phyloP scores from a whole-genome alignment of 1,140 invertebrate species.

The Drosophila fuyamai region DNA sequence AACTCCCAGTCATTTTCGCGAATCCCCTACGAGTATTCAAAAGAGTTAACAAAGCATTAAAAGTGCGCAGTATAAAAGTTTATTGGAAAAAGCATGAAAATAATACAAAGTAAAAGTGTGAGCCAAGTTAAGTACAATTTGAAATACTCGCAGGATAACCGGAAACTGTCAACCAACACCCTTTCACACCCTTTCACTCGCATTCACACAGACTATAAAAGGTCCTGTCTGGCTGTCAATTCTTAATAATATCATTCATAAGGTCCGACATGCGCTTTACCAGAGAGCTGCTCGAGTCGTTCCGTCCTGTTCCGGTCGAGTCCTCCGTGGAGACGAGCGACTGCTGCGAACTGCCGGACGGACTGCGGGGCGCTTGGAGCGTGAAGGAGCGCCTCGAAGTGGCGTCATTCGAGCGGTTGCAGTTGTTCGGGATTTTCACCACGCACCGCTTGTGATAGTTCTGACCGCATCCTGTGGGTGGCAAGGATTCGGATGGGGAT shows the following conservation, averaged over 20 bases:
- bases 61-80: slow-evolving; percentile 47
- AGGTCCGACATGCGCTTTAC: slow-evolving; percentile 85
- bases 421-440: slow-evolving; percentile 99
- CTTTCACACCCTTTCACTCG: slow-evolving; percentile 10
- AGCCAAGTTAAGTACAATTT: slow-evolving; percentile 54
- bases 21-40: slow-evolving; percentile 66
- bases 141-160: slow-evolving; percentile 59
- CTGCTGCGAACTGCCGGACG: slow-evolving; percentile 87
- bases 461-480: slow-evolving; percentile 93
- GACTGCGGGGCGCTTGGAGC: slow-evolving; percentile 89
- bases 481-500: slow-evolving; percentile 8
- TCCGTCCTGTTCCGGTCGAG: slow-evolving; percentile 57
- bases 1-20: no score
- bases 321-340: slow-evolving; percentile 81
- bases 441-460: slow-evolving; percentile 99
- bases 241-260: slow-evolving; percentile 85
- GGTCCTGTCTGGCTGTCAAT: slow-evolving; percentile 42
- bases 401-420: slow-evolving; percentile 85
- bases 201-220: slow-evolving; percentile 5
- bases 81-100: slow-evolving; percentile 69
- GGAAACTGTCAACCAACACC: slow-evolving; percentile 47
- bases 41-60: slow-evolving; percentile 23
- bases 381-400: slow-evolving; percentile 85
- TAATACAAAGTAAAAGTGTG: slow-evolving; percentile 46
- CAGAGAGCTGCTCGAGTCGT: slow-evolving; percentile 86